Evolutionary conservation across 2,888 invertebrate genomes (phyloP).

Genomic region (Chaetoderma sp.): DNA sequence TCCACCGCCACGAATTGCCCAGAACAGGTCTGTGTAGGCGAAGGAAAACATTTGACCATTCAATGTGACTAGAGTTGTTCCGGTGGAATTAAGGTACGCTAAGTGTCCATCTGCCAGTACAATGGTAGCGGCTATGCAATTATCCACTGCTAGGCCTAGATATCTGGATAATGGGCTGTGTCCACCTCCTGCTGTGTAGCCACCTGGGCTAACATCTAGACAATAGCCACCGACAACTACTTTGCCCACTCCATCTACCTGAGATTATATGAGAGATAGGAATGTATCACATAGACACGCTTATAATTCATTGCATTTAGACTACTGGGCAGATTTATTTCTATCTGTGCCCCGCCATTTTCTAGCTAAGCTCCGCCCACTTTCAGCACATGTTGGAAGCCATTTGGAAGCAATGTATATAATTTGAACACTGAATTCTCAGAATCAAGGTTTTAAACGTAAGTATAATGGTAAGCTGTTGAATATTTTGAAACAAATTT

Average conservation of each 20-base stretch:
- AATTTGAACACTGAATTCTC: no score
- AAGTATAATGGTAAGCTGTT: no score
- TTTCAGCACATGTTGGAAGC: no score
- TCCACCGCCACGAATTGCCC: slow-evolving; percentile 42
- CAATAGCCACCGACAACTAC: slow-evolving; percentile 54
- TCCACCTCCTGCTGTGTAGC: slow-evolving; percentile 54
- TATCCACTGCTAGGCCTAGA: slow-evolving; percentile 41
- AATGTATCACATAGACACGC: no score
- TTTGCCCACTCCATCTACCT: slow-evolving; percentile 38
- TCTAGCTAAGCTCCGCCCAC: no score
- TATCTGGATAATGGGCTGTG: slow-evolving; percentile 43
- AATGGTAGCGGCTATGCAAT: slow-evolving; percentile 35
- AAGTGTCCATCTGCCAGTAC: slow-evolving; percentile 31
- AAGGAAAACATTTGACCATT: background rate
- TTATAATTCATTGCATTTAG: no score
- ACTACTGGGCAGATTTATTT: no score
- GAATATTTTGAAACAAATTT: no score
- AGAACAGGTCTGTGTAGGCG: slow-evolving; percentile 36
- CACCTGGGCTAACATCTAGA: slow-evolving; percentile 48
- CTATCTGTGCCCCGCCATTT: no score
- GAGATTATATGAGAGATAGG: no score
- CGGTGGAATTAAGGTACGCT: slow-evolving; percentile 5
- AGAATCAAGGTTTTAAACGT: no score
- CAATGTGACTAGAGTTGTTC: slow-evolving; percentile 9
- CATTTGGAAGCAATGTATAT: no score